These are phyloP conservation scores for Hyla sarda DNA, from an alignment of 2,113 vertebrate genomes.

Conservation along the genomic window DNA sequence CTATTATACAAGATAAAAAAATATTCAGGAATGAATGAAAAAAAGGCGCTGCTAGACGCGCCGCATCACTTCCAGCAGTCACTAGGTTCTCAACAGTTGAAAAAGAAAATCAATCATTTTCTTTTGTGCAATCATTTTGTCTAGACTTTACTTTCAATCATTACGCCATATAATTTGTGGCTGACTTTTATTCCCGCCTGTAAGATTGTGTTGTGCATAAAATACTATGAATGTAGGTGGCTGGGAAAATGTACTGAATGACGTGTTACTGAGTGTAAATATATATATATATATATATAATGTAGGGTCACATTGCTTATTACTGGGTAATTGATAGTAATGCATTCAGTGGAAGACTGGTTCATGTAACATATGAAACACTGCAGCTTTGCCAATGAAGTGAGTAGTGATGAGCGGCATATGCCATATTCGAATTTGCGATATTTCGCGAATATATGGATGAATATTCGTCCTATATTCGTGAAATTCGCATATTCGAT, in stretches of 20 bases:
- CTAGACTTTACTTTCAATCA: conserved; percentile 2
- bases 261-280: not conserved
- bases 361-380: no score
- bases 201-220: not conserved
- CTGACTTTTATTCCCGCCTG: not conserved
- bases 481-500: no score
- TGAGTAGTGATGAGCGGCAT: no score
- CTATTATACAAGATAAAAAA: not conserved
- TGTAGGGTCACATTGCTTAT: not conserved
- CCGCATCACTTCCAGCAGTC: not conserved
- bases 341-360: not conserved
- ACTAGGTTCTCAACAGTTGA: not conserved
- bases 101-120: conserved; percentile 19
- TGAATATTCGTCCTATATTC: no score
- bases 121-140: conserved; percentile 3
- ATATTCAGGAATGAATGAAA: not conserved
- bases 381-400: no score
- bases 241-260: not conserved
- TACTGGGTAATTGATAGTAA: not conserved
- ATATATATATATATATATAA: no score
- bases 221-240: not conserved
- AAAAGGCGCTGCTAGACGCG: no score
- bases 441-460: no score
- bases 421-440: no score
- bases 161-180: not conserved